Percentiles rank a stretch among this genome's conserved stretches.
Conservation (phyloP, 2,113 vertebrate genomes). For the Anas platyrhynchos region DNA sequence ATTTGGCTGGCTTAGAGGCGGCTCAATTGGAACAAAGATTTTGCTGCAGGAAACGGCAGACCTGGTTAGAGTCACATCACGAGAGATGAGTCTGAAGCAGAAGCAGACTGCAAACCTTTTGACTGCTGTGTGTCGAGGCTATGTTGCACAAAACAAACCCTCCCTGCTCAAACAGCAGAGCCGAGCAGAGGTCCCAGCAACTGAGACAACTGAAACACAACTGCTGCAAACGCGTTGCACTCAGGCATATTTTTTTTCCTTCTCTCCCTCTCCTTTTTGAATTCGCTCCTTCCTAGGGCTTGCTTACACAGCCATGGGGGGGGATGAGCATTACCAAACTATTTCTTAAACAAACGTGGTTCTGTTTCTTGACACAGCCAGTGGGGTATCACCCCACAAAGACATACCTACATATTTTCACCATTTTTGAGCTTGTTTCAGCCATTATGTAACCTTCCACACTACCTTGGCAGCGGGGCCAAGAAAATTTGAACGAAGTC, state of each 20-base stretch:
- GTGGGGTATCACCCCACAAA: constrained; percentile 4
- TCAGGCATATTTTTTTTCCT: neutral
- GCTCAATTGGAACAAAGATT: constrained; percentile 32
- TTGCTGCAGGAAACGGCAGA: constrained; percentile 62
- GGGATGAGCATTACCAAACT: neutral
- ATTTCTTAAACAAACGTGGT: neutral
- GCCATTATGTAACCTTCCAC: constrained; percentile 67
- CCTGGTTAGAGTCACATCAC: constrained; percentile 7
- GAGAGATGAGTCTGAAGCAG: constrained; percentile 11
- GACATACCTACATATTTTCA: constrained; percentile 36
- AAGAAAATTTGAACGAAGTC: constrained; percentile 61
- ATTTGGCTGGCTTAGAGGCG: constrained; percentile 46
- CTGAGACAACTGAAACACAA: neutral
- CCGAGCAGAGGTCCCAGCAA: fast-evolving
- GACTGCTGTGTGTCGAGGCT: neutral
- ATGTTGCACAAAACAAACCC: neutral
- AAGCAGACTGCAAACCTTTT: neutral
- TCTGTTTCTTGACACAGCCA: neutral
- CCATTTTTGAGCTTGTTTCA: constrained; percentile 59
- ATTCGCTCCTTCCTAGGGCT: neutral
- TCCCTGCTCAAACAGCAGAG: neutral
- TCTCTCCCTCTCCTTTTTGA: neutral
- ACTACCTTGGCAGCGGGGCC: constrained; percentile 55
- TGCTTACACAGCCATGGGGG: neutral
- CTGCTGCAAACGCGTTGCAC: neutral